Base-by-base conservation (phyloP, 1,140 invertebrate genomes). In the Drosophila dunni region DNA sequence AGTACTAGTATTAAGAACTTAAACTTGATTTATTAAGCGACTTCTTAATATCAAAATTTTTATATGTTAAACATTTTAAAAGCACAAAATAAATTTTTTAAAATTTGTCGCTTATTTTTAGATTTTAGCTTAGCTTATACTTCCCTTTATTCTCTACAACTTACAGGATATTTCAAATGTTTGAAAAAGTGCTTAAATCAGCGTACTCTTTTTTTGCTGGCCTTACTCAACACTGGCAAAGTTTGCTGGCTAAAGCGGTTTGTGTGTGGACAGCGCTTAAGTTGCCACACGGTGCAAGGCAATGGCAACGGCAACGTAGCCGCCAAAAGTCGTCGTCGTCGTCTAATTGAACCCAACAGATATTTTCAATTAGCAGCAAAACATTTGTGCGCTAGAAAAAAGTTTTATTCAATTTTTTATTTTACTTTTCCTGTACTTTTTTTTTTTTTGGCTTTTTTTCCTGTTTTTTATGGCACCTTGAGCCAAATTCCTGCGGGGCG, bases 291-390 rank as follows among this genome's bases (percentile, higher is more conserved):
- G 82, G 75, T 75, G 71, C 61, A 74, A 34, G 13, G 34, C 17
- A 20, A 20, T 2, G 17, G 17, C 17, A 20, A 20, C 17, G 17
- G 17, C 33, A 44, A 60, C 42, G 44, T 46, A 36, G 33, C 46
- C 44, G 72, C 66, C 60, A 75, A 75, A 67, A 81, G 66, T 83
- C 79, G 50, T 48, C 70, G 79, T 79, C 90, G 24, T 29, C 24
- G 66, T 79, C 90, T 91, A 91, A 91, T 91, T 91, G 90, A 91
- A 91, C 90, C 90, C 90, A 90, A 91, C 90, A 91, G 90, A 91
- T 91, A 91, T 91, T 91, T 91, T 91, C 90, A 91, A 91, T 91
- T 91, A 91, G 90, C 90, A 91, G 80, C 72, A 91, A 90, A 91
- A 90, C 90, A 91, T 91, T 91, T 91, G 79, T 86, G 83, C 65